Evolutionary conservation across 2,888 invertebrate genomes (phyloP), one percentile per base, ranked within the genome.

Genomic region (Leucoma salicis): DNA sequence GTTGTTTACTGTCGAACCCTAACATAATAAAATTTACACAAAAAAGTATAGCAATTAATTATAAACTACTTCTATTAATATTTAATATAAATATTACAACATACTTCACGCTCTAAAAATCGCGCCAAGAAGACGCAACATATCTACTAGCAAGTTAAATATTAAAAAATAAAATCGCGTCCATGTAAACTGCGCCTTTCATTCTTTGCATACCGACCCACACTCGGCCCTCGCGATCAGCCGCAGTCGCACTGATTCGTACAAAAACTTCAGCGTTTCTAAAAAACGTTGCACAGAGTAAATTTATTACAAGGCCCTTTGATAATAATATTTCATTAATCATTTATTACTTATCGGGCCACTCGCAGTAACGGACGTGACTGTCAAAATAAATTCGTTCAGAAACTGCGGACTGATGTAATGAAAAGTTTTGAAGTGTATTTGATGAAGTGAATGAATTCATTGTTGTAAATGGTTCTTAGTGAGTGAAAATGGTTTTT

Each of bases 101-200:
- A 29, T 13, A 29, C 29, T 29, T 24, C 13, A 14, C 31, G 18
- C 18, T 31, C 18, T 37, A 24, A 34, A 18, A 24, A 11, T 34
- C 11, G n/a, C 11, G 29, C 5, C 33, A 33, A 18, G 33, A 33
- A 33, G 18, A 16, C 12, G 33, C 8, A 32, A 32, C 16, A 43
- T 46, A 48, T 50, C 43, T 45, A 5, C 47, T 48, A 47, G 13
- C 46, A 46, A 54, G 24, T 29, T 12, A 14, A 10, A 32, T 11
- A 29, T 29, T 29, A 29, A 29, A 31, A 31, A n/a, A 4, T 8
- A 35, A 31, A 25, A 6, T 18, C 21, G 6, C 48, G 40, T 18
- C 16, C 64, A 73, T 78, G 67, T 75, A 55, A 69, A 39, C 71
- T 48, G 0, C 34, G 13, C 32, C n/a, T 43, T 35, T 53, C 25